Evolutionary conservation across 2,888 invertebrate species (phyloP), one percentile per base, ranked within the genome.

Genomic region (Protonemura montana): DNA sequence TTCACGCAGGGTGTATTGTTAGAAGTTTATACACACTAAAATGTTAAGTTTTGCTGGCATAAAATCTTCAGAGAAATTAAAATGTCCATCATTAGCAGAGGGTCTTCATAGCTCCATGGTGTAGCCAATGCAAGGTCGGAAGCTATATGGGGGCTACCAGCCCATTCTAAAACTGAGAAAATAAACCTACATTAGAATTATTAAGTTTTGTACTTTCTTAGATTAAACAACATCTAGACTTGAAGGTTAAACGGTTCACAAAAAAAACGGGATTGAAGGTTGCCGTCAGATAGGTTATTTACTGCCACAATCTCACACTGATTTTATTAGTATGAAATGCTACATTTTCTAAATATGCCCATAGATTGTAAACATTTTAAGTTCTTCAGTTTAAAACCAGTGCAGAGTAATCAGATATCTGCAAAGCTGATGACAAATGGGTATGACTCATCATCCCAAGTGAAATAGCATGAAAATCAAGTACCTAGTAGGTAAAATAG

Each of bases 161-260:
- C 88, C 88, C 88, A 87, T 87, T 86, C 87, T 87, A 86, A 86
- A 88, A 87, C 88, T 87, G 85, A 87, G 86, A 88, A 82, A 76
- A 85, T 85, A 42, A n/a, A 42, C 16, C 27, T 82, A n/a, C 6
- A 76, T 76, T 59, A 35, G n/a, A 76, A 10, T 28, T 10, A 25
- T 7, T 85, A 25, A 42, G 7, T 77, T 41, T 41, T 13, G 6
- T 41, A 41, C 41, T 41, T 41, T 77, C 77, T 5, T 25, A 26
- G 26, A 77, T 27, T n/a, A n/a, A n/a, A n/a, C n/a, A n/a, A n/a
- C n/a, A n/a, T n/a, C n/a, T n/a, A n/a, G n/a, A n/a, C n/a, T n/a
- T 78, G 27, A 78, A 29, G 29, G 29, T 28, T 26, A 26, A 5
- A 78, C 16, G 6, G 7, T 27, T 26, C 78, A 78, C 78, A 78